Percentiles rank a stretch among this genome's conserved stretches.
phyloP scores from a whole-genome alignment of 2,113 vertebrate genomes.

The Tragelaphus scriptus region DNA sequence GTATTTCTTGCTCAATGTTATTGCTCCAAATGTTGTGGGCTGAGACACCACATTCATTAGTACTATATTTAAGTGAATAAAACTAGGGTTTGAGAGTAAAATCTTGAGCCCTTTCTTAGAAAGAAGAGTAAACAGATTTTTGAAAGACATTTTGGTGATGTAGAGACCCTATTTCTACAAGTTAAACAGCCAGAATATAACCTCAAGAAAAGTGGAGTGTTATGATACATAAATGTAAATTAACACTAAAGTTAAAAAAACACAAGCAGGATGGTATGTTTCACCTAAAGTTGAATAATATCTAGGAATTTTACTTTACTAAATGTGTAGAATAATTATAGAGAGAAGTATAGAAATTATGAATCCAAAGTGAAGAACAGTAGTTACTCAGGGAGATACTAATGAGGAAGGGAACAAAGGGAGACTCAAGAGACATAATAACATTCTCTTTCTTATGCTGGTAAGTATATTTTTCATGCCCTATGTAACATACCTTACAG shows the following conservation, averaged over 20 bases:
- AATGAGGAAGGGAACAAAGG: neutral
- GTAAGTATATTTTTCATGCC: neutral
- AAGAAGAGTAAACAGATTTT: neutral
- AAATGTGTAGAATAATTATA: neutral
- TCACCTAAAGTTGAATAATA: neutral
- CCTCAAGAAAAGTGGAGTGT: neutral
- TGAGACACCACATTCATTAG: neutral
- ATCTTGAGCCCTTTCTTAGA: neutral
- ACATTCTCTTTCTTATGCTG: neutral
- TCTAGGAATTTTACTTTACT: neutral
- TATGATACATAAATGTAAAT: neutral
- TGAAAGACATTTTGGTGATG: neutral
- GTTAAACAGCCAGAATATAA: neutral
- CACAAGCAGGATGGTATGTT: neutral
- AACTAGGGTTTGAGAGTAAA: neutral
- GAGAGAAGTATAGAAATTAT: neutral
- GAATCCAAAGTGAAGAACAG: neutral
- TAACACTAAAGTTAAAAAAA: neutral
- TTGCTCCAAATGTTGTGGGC: neutral
- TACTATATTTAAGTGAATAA: neutral
- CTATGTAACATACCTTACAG: too few relatives aligned
- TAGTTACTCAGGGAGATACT: neutral
- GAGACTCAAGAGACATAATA: neutral
- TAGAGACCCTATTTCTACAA: neutral
- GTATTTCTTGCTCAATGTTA: neutral